phyloP scores from a whole-genome alignment of 35 echinoderm and acorn worm species.

The Lytechinus variegatus region DNA sequence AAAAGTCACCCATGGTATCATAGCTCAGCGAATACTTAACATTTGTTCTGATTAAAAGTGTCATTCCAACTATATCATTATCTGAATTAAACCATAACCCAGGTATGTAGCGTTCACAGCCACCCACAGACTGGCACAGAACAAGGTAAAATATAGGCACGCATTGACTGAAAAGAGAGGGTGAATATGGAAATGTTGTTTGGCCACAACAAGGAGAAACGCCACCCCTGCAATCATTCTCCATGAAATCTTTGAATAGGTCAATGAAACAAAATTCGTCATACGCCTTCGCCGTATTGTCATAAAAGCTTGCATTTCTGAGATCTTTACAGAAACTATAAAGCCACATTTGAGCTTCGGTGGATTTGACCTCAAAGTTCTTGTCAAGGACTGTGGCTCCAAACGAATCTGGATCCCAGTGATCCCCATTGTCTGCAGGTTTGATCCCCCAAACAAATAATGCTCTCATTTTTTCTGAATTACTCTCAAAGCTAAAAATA shows the following conservation, averaged over 20 bases:
- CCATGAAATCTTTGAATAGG: constrained; percentile 50
- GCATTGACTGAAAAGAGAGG: constrained; percentile 65
- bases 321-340: constrained; percentile 66
- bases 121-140: neutral
- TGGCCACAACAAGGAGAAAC: constrained; percentile 63
- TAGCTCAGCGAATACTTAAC: constrained; percentile 35
- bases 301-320: constrained; percentile 61
- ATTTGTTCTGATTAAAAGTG: constrained; percentile 48
- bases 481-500: constrained; percentile 61
- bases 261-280: constrained; percentile 71
- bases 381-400: constrained; percentile 39
- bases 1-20: constrained; percentile 63
- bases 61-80: constrained; percentile 49
- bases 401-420: constrained; percentile 66
- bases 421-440: constrained; percentile 57
- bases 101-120: constrained; percentile 39
- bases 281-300: neutral
- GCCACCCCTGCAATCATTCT: neutral
- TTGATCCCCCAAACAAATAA: constrained; percentile 57
- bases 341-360: constrained; percentile 75
- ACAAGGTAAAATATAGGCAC: neutral
- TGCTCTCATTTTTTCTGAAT: neutral
- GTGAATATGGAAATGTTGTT: constrained; percentile 60
- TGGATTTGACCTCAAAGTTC: constrained; percentile 47
- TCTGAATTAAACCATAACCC: constrained; percentile 69